phyloP scores from a whole-genome alignment of 2,797 vertebrate genomes.

The Phalloptychus januarius region DNA sequence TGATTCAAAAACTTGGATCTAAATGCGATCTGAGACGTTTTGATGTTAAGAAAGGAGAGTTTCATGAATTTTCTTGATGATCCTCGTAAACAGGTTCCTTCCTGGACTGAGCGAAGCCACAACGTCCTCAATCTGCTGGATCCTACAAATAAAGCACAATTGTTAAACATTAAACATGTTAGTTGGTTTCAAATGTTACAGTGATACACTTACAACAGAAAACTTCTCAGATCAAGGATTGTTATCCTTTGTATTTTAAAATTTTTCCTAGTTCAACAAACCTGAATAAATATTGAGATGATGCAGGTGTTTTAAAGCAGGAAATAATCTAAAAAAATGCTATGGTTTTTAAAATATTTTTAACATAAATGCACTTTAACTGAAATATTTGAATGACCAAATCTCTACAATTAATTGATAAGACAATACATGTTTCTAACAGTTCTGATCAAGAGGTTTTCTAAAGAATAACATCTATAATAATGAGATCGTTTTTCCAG shows the following conservation, averaged over 20 bases:
- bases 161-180: neutral
- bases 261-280: neutral
- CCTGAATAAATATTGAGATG: neutral
- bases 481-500: neutral
- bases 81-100: conserved; percentile 74
- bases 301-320: neutral
- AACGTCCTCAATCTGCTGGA: conserved; percentile 72
- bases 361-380: neutral
- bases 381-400: neutral
- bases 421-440: neutral
- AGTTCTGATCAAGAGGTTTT: neutral
- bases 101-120: conserved; percentile 65
- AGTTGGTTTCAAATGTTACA: neutral
- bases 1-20: neutral
- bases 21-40: neutral
- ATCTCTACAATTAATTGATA: neutral
- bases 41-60: conserved; percentile 62
- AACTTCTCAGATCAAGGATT: neutral
- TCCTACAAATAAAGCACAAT: conserved; percentile 53
- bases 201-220: neutral
- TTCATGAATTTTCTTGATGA: conserved; percentile 74
- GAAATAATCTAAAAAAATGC: neutral
- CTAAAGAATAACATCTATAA: neutral
- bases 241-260: neutral
- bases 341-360: neutral